These are phyloP conservation scores for Glaucopsyche alexis DNA, from an alignment of 2,888 invertebrate genomes.

Conservation along the genomic window DNA sequence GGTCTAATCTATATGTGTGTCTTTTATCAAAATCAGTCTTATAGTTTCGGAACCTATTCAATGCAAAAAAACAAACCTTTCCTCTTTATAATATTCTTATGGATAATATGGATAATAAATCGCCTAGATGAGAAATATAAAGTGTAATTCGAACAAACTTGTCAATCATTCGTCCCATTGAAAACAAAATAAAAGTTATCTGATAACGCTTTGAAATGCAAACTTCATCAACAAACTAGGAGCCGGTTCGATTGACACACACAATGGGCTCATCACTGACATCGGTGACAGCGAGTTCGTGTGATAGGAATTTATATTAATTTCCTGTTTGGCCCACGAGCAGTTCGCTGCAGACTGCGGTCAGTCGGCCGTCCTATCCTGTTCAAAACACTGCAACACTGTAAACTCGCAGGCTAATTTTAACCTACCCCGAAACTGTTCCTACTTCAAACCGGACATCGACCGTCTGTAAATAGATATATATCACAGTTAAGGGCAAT, in stretches of 20 bases:
- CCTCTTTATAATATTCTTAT: too few relatives aligned
- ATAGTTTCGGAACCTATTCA: too few relatives aligned
- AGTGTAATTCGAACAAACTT: conserved; percentile 1
- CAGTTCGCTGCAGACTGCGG: conserved; percentile 66
- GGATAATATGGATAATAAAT: background rate
- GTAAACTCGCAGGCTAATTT: conserved; percentile 70
- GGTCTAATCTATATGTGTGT: too few relatives aligned
- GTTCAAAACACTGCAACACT: conserved; percentile 66
- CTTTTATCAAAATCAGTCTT: too few relatives aligned
- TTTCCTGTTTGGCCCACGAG: conserved; percentile 68
- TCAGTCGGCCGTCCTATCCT: conserved; percentile 57
- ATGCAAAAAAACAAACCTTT: too few relatives aligned
- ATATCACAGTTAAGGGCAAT: conserved; percentile 23
- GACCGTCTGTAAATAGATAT: conserved; percentile 37
- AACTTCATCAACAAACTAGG: conserved; percentile 53
- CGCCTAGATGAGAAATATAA: background rate
- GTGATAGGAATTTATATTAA: conserved; percentile 77
- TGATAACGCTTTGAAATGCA: conserved; percentile 28
- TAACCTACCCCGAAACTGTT: conserved; percentile 59
- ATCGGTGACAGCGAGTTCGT: conserved; percentile 62
- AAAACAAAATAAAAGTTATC: conserved; percentile 27
- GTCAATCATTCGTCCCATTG: conserved; percentile 6
- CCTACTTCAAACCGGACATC: conserved; percentile 46
- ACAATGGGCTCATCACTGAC: conserved; percentile 71
- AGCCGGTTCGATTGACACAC: conserved; percentile 62